Conservation (phyloP, 92 coral and sea anemone genomes). For the Paragorgia papillata region DNA sequence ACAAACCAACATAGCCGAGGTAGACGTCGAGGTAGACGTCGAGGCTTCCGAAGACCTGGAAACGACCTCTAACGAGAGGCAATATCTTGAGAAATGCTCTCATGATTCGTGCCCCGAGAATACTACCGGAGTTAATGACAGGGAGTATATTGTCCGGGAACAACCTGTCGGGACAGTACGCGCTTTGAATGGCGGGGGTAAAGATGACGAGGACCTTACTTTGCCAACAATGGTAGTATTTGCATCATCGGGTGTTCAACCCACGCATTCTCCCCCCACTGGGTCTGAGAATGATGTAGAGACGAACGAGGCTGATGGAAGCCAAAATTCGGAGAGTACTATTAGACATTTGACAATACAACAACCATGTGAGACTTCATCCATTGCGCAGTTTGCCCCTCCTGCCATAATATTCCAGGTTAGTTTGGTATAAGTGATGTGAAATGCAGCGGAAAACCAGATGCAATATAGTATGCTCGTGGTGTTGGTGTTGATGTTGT, state of each 20-base stretch:
- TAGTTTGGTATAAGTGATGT: background rate
- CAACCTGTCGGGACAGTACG: background rate
- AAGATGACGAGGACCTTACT: constrained; percentile 56
- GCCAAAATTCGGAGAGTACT: constrained; percentile 44
- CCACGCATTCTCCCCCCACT: background rate
- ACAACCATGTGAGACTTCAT: constrained; percentile 47
- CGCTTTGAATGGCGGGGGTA: constrained; percentile 48
- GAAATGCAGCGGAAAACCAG: background rate
- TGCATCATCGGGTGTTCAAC: constrained; percentile 7
- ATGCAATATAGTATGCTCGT: too few species aligned
- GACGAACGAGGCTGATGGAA: constrained; percentile 25
- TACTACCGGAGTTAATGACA: background rate
- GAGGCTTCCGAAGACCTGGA: constrained; percentile 17
- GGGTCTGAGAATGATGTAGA: constrained; percentile 1
- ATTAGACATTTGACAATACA: constrained; percentile 40
- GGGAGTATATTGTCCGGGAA: constrained; percentile 1
- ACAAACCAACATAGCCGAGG: background rate
- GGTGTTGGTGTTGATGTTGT: too few species aligned
- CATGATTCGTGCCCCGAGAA: background rate
- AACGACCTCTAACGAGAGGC: background rate
- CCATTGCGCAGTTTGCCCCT: constrained; percentile 86
- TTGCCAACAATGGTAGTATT: constrained; percentile 43
- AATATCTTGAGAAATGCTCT: constrained; percentile 5
- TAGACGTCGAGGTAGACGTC: constrained; percentile 30
- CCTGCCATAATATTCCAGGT: constrained; percentile 98